Percentiles rank a stretch among this genome's conserved stretches.
phyloP scores from a whole-genome alignment of 2,797 vertebrate species.

The Leuciscus waleckii region DNA sequence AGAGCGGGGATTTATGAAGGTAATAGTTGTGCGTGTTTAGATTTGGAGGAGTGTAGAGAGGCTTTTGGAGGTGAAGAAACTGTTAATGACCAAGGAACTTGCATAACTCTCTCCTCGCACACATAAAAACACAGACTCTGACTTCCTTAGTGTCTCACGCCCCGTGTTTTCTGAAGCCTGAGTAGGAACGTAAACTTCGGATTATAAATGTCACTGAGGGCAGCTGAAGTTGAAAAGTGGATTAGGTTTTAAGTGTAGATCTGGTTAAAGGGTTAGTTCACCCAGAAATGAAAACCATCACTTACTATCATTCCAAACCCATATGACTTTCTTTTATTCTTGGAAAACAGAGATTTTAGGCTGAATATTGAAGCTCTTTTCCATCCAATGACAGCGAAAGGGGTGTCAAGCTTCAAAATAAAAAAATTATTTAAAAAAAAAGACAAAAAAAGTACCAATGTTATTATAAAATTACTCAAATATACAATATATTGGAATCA shows the following conservation, averaged over 20 bases:
- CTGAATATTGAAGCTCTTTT: background rate
- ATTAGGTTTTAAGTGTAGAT: conserved; percentile 23
- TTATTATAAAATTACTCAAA: background rate
- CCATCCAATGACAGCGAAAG: background rate
- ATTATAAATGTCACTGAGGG: conserved; percentile 25
- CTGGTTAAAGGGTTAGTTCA: conserved; percentile 23
- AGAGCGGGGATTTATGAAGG: conserved; percentile 48
- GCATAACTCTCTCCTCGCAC: conserved; percentile 32
- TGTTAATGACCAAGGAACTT: conserved; percentile 30
- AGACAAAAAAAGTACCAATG: background rate
- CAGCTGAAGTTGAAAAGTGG: conserved; percentile 21
- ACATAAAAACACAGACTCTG: conserved; percentile 28
- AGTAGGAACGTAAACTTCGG: conserved; percentile 19
- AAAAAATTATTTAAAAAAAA: background rate
- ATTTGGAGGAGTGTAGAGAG: conserved; percentile 22
- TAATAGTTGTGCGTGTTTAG: conserved; percentile 41
- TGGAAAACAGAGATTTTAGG: background rate
- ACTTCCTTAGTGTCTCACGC: conserved; percentile 24
- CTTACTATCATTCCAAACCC: background rate
- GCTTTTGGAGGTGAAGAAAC: conserved; percentile 36
- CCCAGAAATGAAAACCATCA: background rate
- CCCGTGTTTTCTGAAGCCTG: conserved; percentile 36
- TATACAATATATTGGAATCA: background rate
- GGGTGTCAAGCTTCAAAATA: background rate
- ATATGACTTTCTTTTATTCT: background rate